A percentile compares a stretch with the other conserved stretches of the same genome.
Evolutionary conservation across 2,888 invertebrate species (phyloP).

Genomic region (Urechis unicinctus): DNA sequence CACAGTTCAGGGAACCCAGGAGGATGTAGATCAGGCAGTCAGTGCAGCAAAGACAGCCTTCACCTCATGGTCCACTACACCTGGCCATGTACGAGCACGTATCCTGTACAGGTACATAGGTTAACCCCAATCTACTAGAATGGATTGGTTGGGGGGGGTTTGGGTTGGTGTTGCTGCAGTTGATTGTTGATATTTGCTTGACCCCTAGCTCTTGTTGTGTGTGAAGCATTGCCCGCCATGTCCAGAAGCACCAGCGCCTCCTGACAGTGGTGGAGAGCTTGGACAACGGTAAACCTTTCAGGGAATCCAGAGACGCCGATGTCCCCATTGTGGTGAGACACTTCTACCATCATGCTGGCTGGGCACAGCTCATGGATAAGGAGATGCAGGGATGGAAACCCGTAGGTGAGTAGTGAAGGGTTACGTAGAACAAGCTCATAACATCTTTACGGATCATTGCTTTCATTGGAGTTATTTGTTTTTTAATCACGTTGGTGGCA

Average conservation of each 20-base stretch:
- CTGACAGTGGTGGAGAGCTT: conserved; percentile 54
- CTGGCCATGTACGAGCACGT: conserved; percentile 41
- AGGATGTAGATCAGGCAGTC: conserved; percentile 44
- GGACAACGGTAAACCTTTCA: conserved; percentile 51
- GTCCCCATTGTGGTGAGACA: conserved; percentile 52
- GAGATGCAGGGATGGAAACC: conserved; percentile 51
- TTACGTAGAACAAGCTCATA: too few species aligned
- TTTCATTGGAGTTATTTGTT: not conserved
- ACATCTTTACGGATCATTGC: too few species aligned
- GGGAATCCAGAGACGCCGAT: conserved; percentile 52
- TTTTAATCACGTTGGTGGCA: conserved; percentile 17
- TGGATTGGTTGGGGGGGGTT: too few species aligned
- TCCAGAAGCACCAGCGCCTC: conserved; percentile 53
- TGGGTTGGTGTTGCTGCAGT: too few species aligned
- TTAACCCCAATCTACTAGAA: not conserved
- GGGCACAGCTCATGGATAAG: conserved; percentile 49
- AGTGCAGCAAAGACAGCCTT: conserved; percentile 36
- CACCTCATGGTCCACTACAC: conserved; percentile 38
- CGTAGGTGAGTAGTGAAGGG: conserved; percentile 37
- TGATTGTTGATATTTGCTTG: too few species aligned
- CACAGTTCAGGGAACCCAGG: conserved; percentile 36
- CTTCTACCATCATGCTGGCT: conserved; percentile 56
- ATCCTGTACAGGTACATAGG: conserved; percentile 43
- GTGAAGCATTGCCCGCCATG: conserved; percentile 53
- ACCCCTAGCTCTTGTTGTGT: not conserved